phyloP scores from a whole-genome alignment of 53 echinoderm and acorn worm species.

The Actinopyga echinites region DNA sequence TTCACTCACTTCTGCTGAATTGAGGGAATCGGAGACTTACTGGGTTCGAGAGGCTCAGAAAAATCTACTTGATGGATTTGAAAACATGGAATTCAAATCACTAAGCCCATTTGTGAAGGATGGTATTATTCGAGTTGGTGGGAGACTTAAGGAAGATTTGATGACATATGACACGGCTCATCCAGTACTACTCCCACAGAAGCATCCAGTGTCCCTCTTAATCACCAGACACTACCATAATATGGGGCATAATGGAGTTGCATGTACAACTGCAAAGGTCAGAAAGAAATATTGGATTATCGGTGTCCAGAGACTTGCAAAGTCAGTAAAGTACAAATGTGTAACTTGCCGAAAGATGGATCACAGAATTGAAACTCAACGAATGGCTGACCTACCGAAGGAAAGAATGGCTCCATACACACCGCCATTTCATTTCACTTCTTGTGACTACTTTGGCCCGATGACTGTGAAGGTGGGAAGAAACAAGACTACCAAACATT shows the following conservation, averaged over 20 bases:
- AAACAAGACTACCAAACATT: slow-evolving; percentile 57
- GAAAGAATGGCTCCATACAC: slow-evolving; percentile 52
- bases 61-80: slow-evolving; percentile 18
- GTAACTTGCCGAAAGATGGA: slow-evolving; percentile 37
- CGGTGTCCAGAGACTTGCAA: slow-evolving; percentile 47
- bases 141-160: slow-evolving; percentile 7
- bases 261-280: slow-evolving; percentile 52
- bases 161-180: slow-evolving; percentile 54
- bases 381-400: slow-evolving; percentile 50
- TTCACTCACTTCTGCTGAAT: background rate
- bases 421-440: slow-evolving; percentile 47
- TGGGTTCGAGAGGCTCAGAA: slow-evolving; percentile 63
- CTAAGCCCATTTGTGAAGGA: slow-evolving; percentile 59
- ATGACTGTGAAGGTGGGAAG: slow-evolving; percentile 39
- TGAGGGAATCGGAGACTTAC: slow-evolving; percentile 28
- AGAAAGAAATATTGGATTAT: slow-evolving; percentile 69
- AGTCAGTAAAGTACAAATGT: slow-evolving; percentile 60
- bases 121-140: slow-evolving; percentile 57
- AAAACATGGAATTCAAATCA: slow-evolving; percentile 51
- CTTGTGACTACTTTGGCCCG: slow-evolving; percentile 68
- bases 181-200: slow-evolving; percentile 58
- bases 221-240: slow-evolving; percentile 54
- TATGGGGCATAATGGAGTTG: slow-evolving; percentile 55
- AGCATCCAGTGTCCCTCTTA: slow-evolving; percentile 40
- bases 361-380: slow-evolving; percentile 41